Percentiles rank a stretch among this genome's conserved stretches.
Evolutionary conservation across 2,113 vertebrate species (phyloP).

Genomic region (Emydura subglobosa): DNA sequence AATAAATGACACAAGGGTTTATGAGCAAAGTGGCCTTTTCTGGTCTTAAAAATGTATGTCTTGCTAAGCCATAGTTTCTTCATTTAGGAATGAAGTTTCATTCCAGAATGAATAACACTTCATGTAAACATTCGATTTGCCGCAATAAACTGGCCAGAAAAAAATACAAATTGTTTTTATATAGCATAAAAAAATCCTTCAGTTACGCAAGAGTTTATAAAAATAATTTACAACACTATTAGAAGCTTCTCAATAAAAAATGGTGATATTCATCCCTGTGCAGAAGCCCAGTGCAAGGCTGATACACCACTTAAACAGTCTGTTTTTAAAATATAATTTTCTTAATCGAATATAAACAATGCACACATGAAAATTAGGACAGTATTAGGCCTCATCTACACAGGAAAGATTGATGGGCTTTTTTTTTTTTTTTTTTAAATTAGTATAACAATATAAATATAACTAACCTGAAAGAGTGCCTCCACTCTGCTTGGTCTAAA

Average conservation of each 20-base stretch:
- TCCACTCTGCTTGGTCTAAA: neutral
- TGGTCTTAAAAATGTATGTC: accelerated
- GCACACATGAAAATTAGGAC: neutral
- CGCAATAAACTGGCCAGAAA: slow-evolving; percentile 46
- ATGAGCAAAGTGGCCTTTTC: neutral
- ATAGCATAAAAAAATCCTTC: neutral
- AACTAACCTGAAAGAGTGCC: neutral
- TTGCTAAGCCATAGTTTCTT: neutral
- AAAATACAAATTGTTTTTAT: neutral
- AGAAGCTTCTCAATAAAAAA: neutral
- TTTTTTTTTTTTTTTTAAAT: neutral
- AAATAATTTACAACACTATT: slow-evolving; percentile 49
- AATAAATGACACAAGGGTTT: neutral
- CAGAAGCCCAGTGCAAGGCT: neutral
- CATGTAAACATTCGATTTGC: slow-evolving; percentile 52
- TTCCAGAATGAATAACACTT: neutral
- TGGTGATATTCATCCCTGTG: neutral
- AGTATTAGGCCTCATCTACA: neutral
- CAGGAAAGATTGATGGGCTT: neutral
- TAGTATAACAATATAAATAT: neutral
- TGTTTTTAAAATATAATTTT: neutral
- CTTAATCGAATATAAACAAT: slow-evolving; percentile 27
- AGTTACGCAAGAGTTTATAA: neutral
- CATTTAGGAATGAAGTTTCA: neutral
- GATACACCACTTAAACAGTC: neutral